Conservation (phyloP, 2,888 invertebrate species). For the Copidosoma aretas region DNA sequence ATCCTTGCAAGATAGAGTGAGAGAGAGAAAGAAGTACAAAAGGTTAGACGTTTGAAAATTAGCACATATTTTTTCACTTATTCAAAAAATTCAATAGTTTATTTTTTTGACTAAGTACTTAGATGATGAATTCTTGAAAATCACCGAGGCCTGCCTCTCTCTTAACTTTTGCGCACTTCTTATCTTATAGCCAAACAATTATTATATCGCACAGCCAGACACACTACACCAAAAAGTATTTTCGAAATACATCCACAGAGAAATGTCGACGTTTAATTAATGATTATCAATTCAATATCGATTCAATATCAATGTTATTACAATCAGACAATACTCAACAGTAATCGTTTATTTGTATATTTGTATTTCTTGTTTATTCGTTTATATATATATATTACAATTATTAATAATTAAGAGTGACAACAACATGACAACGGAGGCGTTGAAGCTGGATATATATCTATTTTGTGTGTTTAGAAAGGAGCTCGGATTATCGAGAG, state of each 20-base stretch:
- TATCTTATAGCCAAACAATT: constrained; percentile 28
- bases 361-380: constrained; percentile 18
- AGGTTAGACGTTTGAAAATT: neutral
- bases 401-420: constrained; percentile 61
- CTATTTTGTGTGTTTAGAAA: constrained; percentile 19
- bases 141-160: neutral
- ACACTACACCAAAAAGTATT: constrained; percentile 48
- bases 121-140: constrained; percentile 32
- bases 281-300: constrained; percentile 63
- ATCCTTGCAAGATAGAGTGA: neutral
- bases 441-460: constrained; percentile 56
- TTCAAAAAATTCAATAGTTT: neutral
- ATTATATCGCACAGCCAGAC: constrained; percentile 41
- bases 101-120: neutral
- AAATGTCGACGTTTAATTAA: constrained; percentile 59
- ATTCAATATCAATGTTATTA: constrained; percentile 63
- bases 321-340: constrained; percentile 63
- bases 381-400: constrained; percentile 53
- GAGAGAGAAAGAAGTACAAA: neutral
- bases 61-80: neutral
- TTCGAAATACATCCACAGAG: constrained; percentile 55
- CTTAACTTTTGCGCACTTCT: constrained; percentile 3
- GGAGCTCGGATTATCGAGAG: constrained; percentile 40
- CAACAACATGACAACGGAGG: constrained; percentile 63
- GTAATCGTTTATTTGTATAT: constrained; percentile 56